Evolutionary conservation across 2,888 invertebrate genomes (phyloP), one percentile per base, ranked within the genome.

Genomic region (Calameuta filiformis): DNA sequence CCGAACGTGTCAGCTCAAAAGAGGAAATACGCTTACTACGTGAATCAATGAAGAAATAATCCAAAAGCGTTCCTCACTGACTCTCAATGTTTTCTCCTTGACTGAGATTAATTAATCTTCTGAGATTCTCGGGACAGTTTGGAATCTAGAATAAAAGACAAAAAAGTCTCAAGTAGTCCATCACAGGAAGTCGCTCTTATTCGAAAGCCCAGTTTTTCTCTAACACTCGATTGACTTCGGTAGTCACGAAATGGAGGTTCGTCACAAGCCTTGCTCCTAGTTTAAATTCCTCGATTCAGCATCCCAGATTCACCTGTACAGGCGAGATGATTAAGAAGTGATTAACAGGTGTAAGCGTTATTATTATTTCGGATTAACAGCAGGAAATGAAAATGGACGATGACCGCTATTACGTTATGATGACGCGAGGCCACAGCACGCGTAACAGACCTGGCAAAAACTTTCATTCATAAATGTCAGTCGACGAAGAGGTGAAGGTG

Each of bases 401-500:
- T 56, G 56, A 56, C 56, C 56, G n/a, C 12, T 12, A 30, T 75
- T 75, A 33, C 40, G 35, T 11, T 15, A 34, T 34, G 80, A 78
- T 81, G 80, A 81, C 80, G 76, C 80, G 79, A 81, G 80, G 77
- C 80, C 80, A 23, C 56, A 56, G 56, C 56, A 56, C 23, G 56
- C 56, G 56, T 56, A 56, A 56, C 23, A 56, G 56, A 23, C 9
- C 74, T 33, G 68, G 68, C 73, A 77, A 77, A 75, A 75, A 77
- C 77, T 77, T 77, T 77, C 77, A 77, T 77, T 77, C 77, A 77
- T 77, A 77, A 77, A 77, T 77, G 77, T 77, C 77, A 77, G 74
- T 37, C 75, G 34, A 31, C 75, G 68, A 34, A 9, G 56, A 56
- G 23, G 23, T 56, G 56, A 23, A 56, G 56, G 56, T 23, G 56